Evolutionary conservation across 2,888 invertebrate species (phyloP), one percentile per base, ranked within the genome.

Genomic region (Oligia fasciuncula): DNA sequence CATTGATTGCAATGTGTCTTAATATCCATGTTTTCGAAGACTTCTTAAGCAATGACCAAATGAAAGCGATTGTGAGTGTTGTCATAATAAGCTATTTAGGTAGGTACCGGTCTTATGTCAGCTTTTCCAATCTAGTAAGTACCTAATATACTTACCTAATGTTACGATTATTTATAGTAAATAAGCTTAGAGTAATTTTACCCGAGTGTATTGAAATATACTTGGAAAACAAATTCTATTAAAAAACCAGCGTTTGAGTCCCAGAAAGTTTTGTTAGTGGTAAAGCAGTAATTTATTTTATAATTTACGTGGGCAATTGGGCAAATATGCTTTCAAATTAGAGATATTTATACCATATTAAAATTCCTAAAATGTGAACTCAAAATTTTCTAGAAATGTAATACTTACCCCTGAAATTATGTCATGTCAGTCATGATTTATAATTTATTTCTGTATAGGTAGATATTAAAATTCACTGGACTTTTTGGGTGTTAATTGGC

Each of bases 261-360:
- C 1, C 6, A 49, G 71, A 78, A 46, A 23, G 40, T 9, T 23
- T 19, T 2, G 19, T 49, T 70, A 17, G 3, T 17, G 0, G 14
- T 65, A 63, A 19, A 77, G 19, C 35, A 67, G 60, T 51, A 4
- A 54, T 80, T 75, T 40, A 60, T 70, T 83, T 63, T 19, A 29
- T n/a, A 35, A 57, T 19, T 29, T 57, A 51, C 60, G 46, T 63
- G 4, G 6, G 23, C 9, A 62, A 68, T 62, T 40, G 19, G 29
- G 2, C 13, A 19, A 51, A 51, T n/a, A 14, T 54, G 17, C n/a
- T 79, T 62, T 68, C 35, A 62, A 79, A 62, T 62, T 43, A 54
- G 14, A 60, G 23, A 72, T 54, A 78, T 29, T 40, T 49, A 40
- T 11, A 43, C 14, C 1, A 6, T 57, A 6, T 17, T 23, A 23